These are phyloP conservation scores for Ophioderma brevispina DNA, from an alignment of 35 echinoderm and acorn worm genomes.

Conservation along the genomic window DNA sequence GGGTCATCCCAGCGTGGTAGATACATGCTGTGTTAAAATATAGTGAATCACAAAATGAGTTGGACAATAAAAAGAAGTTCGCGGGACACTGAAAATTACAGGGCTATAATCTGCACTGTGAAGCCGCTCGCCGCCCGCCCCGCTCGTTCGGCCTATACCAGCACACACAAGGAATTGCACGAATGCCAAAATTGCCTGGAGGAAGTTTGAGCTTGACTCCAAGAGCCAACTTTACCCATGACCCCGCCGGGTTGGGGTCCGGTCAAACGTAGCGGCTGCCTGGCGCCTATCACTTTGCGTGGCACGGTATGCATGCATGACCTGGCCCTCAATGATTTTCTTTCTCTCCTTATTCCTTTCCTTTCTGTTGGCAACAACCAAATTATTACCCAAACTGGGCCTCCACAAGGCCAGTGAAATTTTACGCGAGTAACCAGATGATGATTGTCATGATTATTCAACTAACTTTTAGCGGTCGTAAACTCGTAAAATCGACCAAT, in stretches of 20 bases:
- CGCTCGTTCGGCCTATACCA: neutral
- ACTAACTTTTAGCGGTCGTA: slow-evolving; percentile 5
- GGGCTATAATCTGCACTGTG: slow-evolving; percentile 12
- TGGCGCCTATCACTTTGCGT: neutral
- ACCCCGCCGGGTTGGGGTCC: slow-evolving; percentile 46
- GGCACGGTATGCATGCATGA: slow-evolving; percentile 29
- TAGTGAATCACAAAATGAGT: neutral
- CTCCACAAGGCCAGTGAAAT: neutral
- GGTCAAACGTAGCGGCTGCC: slow-evolving; percentile 12
- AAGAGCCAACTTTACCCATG: neutral
- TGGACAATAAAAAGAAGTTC: slow-evolving; percentile 16
- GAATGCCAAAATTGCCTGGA: neutral
- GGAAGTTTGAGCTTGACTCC: neutral
- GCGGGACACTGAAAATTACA: slow-evolving; percentile 42
- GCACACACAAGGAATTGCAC: neutral
- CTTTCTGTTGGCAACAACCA: neutral
- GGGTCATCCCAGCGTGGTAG: slow-evolving; percentile 42
- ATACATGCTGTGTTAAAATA: slow-evolving; percentile 2
- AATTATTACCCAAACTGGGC: neutral
- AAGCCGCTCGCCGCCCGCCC: neutral
- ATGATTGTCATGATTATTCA: neutral
- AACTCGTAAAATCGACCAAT: slow-evolving; percentile 13
- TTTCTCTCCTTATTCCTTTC: neutral
- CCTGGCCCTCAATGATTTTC: slow-evolving; percentile 15
- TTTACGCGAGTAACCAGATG: slow-evolving; percentile 1